Conservation (phyloP, 2,888 invertebrate genomes). For the Thecophora atra region DNA sequence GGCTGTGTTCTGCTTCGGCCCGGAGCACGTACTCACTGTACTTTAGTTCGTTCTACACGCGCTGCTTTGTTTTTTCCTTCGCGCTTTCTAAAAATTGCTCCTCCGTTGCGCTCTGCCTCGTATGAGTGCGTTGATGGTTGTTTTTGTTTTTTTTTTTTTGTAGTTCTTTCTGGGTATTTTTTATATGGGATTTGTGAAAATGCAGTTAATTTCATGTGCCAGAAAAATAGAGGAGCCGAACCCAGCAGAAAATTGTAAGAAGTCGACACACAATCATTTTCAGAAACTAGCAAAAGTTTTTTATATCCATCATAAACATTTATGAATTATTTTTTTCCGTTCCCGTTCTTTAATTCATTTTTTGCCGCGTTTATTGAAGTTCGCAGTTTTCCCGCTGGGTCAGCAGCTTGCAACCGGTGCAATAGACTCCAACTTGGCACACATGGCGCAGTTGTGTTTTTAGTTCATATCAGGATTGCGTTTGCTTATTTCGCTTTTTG, state of each 20-base stretch:
- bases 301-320: no score
- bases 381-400: conserved; percentile 24
- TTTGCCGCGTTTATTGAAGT: no score
- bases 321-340: no score
- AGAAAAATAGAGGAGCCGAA: neutral
- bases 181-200: neutral
- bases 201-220: conserved; percentile 7
- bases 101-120: neutral
- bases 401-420: conserved; percentile 18
- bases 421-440: conserved; percentile 54
- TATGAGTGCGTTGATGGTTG: neutral
- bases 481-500: conserved; percentile 35
- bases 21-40: conserved; percentile 12
- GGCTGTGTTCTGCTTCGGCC: neutral
- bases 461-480: conserved; percentile 33
- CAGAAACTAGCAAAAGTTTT: no score
- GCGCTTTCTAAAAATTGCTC: conserved; percentile 2
- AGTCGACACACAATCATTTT: no score
- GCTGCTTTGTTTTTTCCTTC: conserved; percentile 30
- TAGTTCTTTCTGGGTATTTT: neutral
- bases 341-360: no score
- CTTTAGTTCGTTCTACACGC: conserved; percentile 25
- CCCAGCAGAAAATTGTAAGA: no score
- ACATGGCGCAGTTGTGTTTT: conserved; percentile 61
- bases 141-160: neutral